Percentiles rank a stretch among this genome's conserved stretches.
phyloP scores from a whole-genome alignment of 2,113 vertebrate genomes.

The human (Homo sapiens) region DNA sequence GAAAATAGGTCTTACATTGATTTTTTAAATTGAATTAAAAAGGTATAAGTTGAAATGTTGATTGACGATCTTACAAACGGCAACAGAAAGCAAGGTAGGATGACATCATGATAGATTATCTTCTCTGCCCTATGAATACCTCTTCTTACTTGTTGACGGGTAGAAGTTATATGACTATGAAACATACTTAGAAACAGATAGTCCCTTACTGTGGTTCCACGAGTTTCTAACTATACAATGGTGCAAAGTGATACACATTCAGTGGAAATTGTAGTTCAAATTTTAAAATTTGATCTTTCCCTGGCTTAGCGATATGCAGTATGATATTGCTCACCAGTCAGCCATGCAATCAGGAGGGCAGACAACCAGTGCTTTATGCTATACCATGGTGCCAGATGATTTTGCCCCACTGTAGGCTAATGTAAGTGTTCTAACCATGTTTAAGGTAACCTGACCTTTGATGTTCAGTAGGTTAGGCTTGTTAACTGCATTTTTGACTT shows the following conservation, averaged over 20 bases:
- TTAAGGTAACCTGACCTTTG: neutral
- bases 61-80: neutral
- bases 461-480: neutral
- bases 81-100: neutral
- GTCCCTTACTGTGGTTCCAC: neutral
- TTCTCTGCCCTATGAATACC: neutral
- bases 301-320: neutral
- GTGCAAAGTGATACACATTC: fast-evolving
- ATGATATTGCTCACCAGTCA: neutral
- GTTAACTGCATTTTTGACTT: neutral
- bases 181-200: neutral
- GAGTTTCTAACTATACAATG: neutral
- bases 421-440: neutral
- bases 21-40: neutral
- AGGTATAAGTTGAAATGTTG: neutral
- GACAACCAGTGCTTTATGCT: neutral
- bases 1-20: neutral
- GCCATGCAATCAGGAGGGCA: neutral
- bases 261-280: neutral
- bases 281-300: neutral
- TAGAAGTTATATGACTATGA: neutral
- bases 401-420: neutral
- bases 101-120: neutral
- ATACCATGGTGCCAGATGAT: neutral
- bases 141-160: neutral